Base-by-base conservation (phyloP, 2,888 invertebrate genomes). In the Clanis bilineata region DNA sequence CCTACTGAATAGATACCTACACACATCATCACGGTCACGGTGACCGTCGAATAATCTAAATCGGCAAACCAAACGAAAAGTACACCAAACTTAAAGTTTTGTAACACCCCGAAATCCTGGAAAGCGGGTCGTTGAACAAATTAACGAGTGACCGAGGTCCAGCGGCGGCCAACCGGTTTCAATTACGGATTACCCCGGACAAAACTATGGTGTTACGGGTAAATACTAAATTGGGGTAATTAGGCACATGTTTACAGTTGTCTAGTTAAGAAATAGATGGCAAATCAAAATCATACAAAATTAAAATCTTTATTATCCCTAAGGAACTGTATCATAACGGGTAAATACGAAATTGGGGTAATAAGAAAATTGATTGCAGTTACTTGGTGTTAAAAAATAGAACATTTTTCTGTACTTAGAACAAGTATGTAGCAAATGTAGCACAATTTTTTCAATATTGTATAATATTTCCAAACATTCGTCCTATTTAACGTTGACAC, bases 161-260 rank as follows among this genome's bases (percentile, higher is more conserved):
- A 18, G 32, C 10, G 51, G 51, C 32, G 51, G 18, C 18, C 44
- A 6, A 10, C 39, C 28, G 51, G 51, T 51, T 51, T 51, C 51
- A 51, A 51, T 51, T 51, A 51, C 51, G 51, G 51, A 51, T 32
- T 32, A 51, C 51, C 10, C 51, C 32, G 51, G 9, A 18, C 32
- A 15, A 18, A 51, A 51, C 51, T 51, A 51, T 51, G 10, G 51
- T 51, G 51, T 51, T 51, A 28, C 32, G 10, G 21, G 51, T 32
- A 62, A 44, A 58, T 47, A 39, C 36, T 22, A 47, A 59, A 58
- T 47, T 56, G 64, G 64, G 60, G 59, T 57, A 65, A 70, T 51
- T 51, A 51, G 51, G 32, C 9, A 32, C 32, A 10, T 18, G 28
- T 32, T 28, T 9, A 18, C 18, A 51, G 25, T 28, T 47, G n/a